Percentiles rank a stretch among this genome's conserved stretches.
Evolutionary conservation across 1,140 invertebrate genomes (phyloP).

Genomic region (Panulirus ornatus): DNA sequence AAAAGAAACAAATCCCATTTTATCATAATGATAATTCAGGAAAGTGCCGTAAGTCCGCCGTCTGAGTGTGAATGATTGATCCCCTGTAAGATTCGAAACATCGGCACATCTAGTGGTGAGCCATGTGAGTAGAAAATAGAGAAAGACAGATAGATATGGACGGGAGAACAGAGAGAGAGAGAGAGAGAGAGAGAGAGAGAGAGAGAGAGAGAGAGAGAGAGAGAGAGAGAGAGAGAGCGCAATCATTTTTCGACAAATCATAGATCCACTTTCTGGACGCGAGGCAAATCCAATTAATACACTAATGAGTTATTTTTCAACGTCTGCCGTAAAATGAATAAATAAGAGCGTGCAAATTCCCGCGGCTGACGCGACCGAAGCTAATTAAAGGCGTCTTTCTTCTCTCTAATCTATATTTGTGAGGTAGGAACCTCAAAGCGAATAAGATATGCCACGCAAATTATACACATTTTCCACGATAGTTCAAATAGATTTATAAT

Average conservation of each 20-base stretch:
- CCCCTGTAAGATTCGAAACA: no score
- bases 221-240: background rate
- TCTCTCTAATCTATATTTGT: background rate
- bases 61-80: no score
- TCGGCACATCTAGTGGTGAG: no score
- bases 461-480: background rate
- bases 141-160: background rate
- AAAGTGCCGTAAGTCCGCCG: no score
- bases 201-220: background rate
- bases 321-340: background rate
- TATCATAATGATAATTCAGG: no score
- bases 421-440: background rate
- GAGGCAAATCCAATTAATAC: background rate
- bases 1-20: no score
- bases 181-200: slow-evolving; percentile 1
- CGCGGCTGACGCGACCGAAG: background rate
- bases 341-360: background rate
- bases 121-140: background rate
- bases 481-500: slow-evolving; percentile 24
- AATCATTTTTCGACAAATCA: background rate
- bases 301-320: background rate
- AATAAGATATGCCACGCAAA: background rate
- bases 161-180: background rate
- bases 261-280: background rate
- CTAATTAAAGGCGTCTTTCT: background rate